Evolutionary conservation across 2,888 invertebrate species (phyloP), one percentile per base, ranked within the genome.

Genomic region (Dicyrtoma fusca): DNA sequence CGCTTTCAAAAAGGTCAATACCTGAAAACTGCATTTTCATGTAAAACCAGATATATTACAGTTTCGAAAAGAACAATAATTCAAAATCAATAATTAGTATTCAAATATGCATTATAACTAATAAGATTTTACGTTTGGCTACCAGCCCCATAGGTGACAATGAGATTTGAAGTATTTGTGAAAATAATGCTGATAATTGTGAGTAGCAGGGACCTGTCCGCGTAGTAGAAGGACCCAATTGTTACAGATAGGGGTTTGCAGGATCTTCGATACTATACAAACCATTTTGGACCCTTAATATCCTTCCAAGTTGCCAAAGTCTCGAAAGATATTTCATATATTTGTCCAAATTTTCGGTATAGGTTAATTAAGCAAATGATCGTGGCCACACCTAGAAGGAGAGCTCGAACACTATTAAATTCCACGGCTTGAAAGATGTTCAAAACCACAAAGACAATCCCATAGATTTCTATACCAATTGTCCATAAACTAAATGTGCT

Each of bases 201-300:
- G 13, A 61, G 44, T 1, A 26, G 6, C 8, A 61, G 19, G 11
- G 34, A 26, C 19, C 17, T 34, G 26, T 61, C 61, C 10, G 26
- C 61, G 42, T n/a, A 61, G 19, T 42, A 61, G 42, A 61, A 61
- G 1, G 42, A 42, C n/a, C 61, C 61, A 11, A 61, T 25, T 2
- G 42, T 5, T 10, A 61, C 42, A n/a, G 17, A 13, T 19, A 61
- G 19, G 2, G 61, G 44, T 25, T 42, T 6, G 19, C 61, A 42
- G 19, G 61, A 21, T 42, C 44, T 2, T 4, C n/a, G 14, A 42
- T 19, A 61, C 17, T 44, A 34, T 10, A 3, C 42, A 19, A 61
- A 61, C 61, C 61, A 34, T 34, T 34, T 8, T 1, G 14, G 42
- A 34, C 11, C 10, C 17, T 19, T 5, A n/a, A 34, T 42, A 4